A percentile compares a stretch with the other conserved stretches of the same genome.
phyloP scores from a whole-genome alignment of 2,113 vertebrate genomes.

The Cynopterus brachyotis region DNA sequence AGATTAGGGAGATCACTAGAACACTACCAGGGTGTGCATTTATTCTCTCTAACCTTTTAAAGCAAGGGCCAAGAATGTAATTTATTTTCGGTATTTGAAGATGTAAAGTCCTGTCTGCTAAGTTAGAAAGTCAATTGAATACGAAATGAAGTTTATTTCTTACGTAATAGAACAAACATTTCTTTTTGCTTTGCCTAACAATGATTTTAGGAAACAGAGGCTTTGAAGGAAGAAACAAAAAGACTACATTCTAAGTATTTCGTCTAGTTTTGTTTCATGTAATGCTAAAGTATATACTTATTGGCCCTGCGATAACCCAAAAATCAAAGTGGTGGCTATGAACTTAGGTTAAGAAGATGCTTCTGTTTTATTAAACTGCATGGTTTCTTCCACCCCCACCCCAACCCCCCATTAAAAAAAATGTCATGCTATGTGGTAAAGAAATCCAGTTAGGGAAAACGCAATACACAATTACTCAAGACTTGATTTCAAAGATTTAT shows the following conservation, averaged over 20 bases:
- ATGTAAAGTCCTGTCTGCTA: conserved; percentile 84
- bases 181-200: conserved; percentile 66
- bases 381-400: background rate
- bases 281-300: background rate
- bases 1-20: conserved; percentile 89
- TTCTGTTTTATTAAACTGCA: conserved; percentile 36
- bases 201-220: conserved; percentile 62
- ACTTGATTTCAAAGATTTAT: conserved; percentile 35
- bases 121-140: conserved; percentile 90
- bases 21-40: conserved; percentile 83
- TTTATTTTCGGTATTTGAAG: conserved; percentile 87
- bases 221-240: conserved; percentile 66
- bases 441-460: background rate
- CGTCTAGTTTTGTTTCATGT: conserved; percentile 44
- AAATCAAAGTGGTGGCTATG: conserved; percentile 15
- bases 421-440: background rate
- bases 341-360: conserved; percentile 1
- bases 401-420: background rate
- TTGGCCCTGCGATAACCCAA: background rate
- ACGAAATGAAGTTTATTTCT: conserved; percentile 79
- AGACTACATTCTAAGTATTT: conserved; percentile 49
- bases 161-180: conserved; percentile 62
- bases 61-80: conserved; percentile 87
- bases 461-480: background rate
- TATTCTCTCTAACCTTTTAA: conserved; percentile 85